phyloP scores from a whole-genome alignment of 2,113 vertebrate species.

The Chaenogobius annularis region DNA sequence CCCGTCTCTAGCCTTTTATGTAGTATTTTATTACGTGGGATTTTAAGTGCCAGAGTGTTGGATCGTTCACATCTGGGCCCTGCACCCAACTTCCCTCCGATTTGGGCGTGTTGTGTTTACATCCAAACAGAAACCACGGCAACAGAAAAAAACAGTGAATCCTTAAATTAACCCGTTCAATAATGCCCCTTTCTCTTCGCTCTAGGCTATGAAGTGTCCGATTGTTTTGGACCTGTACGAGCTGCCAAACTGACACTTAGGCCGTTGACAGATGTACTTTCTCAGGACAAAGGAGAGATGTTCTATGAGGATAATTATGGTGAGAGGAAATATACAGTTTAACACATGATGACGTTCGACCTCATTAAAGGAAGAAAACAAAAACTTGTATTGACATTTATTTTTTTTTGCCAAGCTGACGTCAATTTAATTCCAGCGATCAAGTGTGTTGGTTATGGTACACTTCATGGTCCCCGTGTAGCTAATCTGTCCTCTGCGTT shows the following conservation, averaged over 20 bases:
- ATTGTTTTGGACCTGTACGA: slow-evolving; percentile 58
- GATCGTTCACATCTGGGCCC: slow-evolving; percentile 16
- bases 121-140: slow-evolving; percentile 55
- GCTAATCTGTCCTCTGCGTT: no score
- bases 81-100: slow-evolving; percentile 7
- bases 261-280: slow-evolving; percentile 35
- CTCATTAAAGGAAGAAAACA: no score
- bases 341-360: no score
- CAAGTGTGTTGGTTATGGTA: no score
- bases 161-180: slow-evolving; percentile 41
- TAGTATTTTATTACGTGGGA: background rate
- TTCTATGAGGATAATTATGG: background rate
- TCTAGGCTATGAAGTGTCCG: slow-evolving; percentile 49
- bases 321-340: background rate
- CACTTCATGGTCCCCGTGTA: no score
- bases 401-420: no score
- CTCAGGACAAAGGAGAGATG: background rate
- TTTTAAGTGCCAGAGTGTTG: background rate
- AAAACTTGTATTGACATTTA: no score
- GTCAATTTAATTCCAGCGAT: no score
- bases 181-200: slow-evolving; percentile 54
- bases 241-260: slow-evolving; percentile 53
- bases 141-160: slow-evolving; percentile 38
- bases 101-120: slow-evolving; percentile 52
- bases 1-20: no score